A percentile compares a stretch with the other conserved stretches of the same genome.
These are phyloP conservation scores for Microtus oregoni DNA, from an alignment of 2,113 vertebrate genomes.

Conservation along the genomic window DNA sequence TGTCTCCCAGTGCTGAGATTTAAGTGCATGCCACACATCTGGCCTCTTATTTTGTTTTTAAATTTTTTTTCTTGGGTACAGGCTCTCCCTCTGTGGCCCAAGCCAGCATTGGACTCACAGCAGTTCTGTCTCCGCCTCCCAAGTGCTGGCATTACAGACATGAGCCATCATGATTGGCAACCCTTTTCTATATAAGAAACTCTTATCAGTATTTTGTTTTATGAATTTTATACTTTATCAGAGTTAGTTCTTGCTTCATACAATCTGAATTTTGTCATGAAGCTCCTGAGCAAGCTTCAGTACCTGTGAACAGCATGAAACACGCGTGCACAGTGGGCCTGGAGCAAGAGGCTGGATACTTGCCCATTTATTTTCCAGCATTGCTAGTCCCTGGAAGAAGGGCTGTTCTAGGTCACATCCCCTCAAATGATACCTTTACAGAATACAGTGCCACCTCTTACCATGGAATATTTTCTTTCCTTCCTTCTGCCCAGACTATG, in stretches of 20 bases:
- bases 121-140: background rate
- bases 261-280: constrained; percentile 34
- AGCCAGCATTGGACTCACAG: background rate
- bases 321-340: background rate
- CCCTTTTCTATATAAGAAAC: background rate
- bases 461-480: background rate
- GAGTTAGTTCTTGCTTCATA: background rate
- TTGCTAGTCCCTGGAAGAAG: background rate
- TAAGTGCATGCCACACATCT: background rate
- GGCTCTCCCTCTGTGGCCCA: background rate
- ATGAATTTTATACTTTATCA: constrained; percentile 12
- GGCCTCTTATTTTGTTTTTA: background rate
- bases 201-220: background rate
- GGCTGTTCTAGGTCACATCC: background rate
- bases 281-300: background rate
- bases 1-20: background rate
- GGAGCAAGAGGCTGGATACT: background rate
- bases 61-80: background rate
- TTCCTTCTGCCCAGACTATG: constrained; percentile 85
- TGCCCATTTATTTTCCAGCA: background rate
- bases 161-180: background rate
- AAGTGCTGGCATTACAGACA: background rate
- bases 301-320: background rate
- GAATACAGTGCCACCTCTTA: background rate
- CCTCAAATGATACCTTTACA: background rate